phyloP scores from a whole-genome alignment of 2,888 invertebrate genomes.

The Spialia ferax region DNA sequence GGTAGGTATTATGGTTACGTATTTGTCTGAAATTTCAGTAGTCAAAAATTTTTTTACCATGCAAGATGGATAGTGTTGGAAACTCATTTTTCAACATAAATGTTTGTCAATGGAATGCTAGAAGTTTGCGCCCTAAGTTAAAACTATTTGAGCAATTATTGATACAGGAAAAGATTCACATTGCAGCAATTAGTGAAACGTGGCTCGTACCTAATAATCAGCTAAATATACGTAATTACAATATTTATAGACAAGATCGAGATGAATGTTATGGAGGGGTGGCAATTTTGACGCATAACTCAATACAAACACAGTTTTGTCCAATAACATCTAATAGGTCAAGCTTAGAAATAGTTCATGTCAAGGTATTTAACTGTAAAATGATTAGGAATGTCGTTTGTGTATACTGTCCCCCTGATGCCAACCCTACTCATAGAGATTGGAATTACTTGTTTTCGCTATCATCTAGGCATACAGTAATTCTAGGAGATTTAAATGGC shows the following conservation, averaged over 20 bases:
- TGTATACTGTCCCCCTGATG: neutral
- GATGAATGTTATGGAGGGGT: neutral
- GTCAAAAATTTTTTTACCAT: too few relatives aligned
- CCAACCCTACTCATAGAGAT: neutral
- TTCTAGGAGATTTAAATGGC: neutral
- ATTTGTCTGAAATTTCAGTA: neutral
- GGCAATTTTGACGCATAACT: neutral
- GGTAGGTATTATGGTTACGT: neutral
- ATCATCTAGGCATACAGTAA: neutral
- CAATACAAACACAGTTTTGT: neutral
- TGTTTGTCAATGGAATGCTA: neutral
- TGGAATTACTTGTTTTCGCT: neutral
- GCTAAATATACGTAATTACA: neutral
- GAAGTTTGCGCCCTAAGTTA: neutral
- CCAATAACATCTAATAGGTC: neutral
- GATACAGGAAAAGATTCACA: neutral
- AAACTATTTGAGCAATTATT: neutral
- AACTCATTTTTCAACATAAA: too few relatives aligned
- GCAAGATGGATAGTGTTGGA: too few relatives aligned
- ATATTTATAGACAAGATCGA: neutral
- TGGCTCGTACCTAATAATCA: neutral
- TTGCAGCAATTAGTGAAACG: neutral
- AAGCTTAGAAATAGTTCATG: neutral
- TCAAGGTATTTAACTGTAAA: neutral
- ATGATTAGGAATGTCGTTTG: neutral